phyloP scores from a whole-genome alignment of 2,888 invertebrate genomes.

The Teinopalpus imperialis region DNA sequence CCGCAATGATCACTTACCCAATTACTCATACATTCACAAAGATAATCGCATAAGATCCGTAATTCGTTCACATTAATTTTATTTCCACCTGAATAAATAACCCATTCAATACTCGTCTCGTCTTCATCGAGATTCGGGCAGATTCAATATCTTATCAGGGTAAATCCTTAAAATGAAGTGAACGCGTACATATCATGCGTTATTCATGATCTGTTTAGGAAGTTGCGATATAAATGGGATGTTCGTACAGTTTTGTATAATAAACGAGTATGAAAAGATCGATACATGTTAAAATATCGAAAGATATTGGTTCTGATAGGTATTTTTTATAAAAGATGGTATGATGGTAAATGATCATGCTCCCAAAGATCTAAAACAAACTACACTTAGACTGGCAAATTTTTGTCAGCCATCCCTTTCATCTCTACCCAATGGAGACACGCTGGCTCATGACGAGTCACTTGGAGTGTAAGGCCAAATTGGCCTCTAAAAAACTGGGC shows the following conservation, averaged over 20 bases:
- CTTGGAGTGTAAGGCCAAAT: too few relatives aligned
- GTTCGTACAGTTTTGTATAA: conserved; percentile 3
- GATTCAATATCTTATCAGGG: conserved; percentile 22
- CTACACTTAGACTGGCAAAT: too few relatives aligned
- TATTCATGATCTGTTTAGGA: conserved; percentile 23
- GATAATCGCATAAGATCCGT: not conserved
- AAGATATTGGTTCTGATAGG: not conserved
- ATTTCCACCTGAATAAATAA: conserved; percentile 10
- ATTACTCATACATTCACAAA: too few relatives aligned
- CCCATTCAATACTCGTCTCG: conserved; percentile 13
- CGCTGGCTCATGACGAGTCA: too few relatives aligned
- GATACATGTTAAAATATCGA: not conserved
- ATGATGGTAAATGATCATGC: too few relatives aligned
- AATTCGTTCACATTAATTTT: not conserved
- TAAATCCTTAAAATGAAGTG: conserved; percentile 23
- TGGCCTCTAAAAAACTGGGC: too few relatives aligned
- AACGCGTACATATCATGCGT: conserved; percentile 16
- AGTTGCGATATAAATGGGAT: conserved; percentile 13
- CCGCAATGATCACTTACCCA: too few relatives aligned
- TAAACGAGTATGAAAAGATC: not conserved
- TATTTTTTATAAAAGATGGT: too few relatives aligned
- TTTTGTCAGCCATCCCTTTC: too few relatives aligned
- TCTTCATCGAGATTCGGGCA: conserved; percentile 4
- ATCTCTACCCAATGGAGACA: too few relatives aligned
- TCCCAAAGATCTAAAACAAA: too few relatives aligned